These are phyloP conservation scores for Liparis tanakae DNA, from an alignment of 2,797 vertebrate species.

Conservation along the genomic window DNA sequence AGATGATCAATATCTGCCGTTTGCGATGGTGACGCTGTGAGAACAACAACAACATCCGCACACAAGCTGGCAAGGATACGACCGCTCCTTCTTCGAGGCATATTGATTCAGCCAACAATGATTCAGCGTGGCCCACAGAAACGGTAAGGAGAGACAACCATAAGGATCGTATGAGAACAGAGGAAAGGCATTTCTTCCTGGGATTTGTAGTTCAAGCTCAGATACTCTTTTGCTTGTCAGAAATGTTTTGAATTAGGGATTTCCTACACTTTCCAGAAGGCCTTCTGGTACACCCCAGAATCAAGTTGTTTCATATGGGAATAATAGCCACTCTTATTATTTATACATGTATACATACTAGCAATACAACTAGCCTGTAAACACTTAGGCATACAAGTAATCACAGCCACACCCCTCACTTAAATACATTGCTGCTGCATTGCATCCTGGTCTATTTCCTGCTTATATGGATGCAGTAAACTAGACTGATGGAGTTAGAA, in stretches of 20 bases:
- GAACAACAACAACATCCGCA: slow-evolving; percentile 23
- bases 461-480: background rate
- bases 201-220: background rate
- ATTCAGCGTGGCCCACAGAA: slow-evolving; percentile 5
- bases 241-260: no score
- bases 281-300: background rate
- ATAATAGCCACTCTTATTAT: no score
- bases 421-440: background rate
- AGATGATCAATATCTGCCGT: slow-evolving; percentile 6
- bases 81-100: slow-evolving; percentile 42
- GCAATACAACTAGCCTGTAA: no score
- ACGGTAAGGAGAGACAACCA: background rate
- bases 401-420: slow-evolving; percentile 8
- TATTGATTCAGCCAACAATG: slow-evolving; percentile 40
- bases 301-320: background rate
- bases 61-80: background rate
- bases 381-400: background rate
- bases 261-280: slow-evolving; percentile 9
- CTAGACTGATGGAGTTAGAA: background rate
- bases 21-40: background rate
- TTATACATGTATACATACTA: no score
- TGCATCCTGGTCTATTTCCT: slow-evolving; percentile 32
- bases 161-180: background rate
- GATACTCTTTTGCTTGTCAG: background rate
- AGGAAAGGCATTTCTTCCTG: background rate